These are phyloP conservation scores for Alentia gelatinosa DNA, from an alignment of 2,888 invertebrate genomes.

Conservation along the genomic window DNA sequence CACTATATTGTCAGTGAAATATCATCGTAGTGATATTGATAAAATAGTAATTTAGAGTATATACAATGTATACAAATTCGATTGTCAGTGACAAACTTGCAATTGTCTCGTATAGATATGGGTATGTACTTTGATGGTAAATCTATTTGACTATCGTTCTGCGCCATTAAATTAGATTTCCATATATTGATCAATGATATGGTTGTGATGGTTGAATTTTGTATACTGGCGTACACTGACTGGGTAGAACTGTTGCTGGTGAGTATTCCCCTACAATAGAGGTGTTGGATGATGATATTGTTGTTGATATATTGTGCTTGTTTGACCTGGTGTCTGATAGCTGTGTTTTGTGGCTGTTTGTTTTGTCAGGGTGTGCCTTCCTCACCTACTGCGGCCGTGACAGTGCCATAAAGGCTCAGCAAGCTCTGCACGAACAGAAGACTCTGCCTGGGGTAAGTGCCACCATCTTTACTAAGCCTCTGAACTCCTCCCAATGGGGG, in stretches of 20 bases:
- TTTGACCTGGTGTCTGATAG: constrained; percentile 49
- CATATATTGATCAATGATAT: not conserved
- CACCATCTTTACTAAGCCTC: not conserved
- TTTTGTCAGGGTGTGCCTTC: constrained; percentile 94
- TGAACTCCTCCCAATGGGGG: too few species aligned
- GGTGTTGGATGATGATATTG: constrained; percentile 30
- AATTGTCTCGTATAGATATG: constrained; percentile 37
- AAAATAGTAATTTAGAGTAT: constrained; percentile 18
- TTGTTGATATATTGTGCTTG: constrained; percentile 43
- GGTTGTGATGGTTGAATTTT: not conserved
- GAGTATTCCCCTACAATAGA: not conserved
- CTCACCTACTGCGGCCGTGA: constrained; percentile 98
- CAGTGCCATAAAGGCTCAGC: constrained; percentile 95
- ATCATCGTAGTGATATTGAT: constrained; percentile 22
- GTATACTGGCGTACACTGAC: not conserved
- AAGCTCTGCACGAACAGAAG: constrained; percentile 97
- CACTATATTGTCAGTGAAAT: constrained; percentile 9
- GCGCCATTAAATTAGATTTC: not conserved
- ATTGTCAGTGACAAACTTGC: constrained; percentile 30
- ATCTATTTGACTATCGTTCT: constrained; percentile 35
- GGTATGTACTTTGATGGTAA: constrained; percentile 9
- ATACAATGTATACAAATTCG: not conserved
- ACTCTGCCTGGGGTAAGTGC: constrained; percentile 97
- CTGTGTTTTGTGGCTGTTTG: constrained; percentile 46
- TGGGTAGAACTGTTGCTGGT: not conserved